Base-by-base conservation (phyloP, 2,797 vertebrate genomes). In the Acanthornis magna region DNA sequence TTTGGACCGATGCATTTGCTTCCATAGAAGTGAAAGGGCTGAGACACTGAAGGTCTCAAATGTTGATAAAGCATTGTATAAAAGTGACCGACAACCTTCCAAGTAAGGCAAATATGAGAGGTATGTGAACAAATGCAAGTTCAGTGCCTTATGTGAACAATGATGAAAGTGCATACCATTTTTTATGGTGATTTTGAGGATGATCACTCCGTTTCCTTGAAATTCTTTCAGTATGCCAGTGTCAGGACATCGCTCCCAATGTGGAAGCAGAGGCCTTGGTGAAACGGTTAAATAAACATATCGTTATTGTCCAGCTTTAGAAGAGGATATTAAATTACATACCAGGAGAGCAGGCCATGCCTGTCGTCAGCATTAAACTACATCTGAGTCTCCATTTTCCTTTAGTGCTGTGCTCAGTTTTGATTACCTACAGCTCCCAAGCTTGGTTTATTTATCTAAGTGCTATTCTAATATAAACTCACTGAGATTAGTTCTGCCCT, bases 271-370 rank as follows among this genome's bases (percentile, higher is more conserved):
- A 80, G 89, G 71, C 91, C 95, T 96, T 96, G 94, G 94, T 97
- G 93, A 98, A 96, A 96, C 48, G 66, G 96, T 97, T 98, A 97
- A 97, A 95, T 83, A 98, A 98, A 97, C 95, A 97, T 61, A 83
- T 92, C 16, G 15, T 96, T 97, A 97, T 97, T 97, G 89, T 96
- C 93, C 88, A 91, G 96, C 95, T 98, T 97, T 97, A 89, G 94
- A 73, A 96, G 91, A 97, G 96, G 93, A 97, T 98, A 97, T 97
- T 98, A 97, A 71, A 95, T 97, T 97, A 97, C 97, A 98, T 97
- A 96, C 95, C 88, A 60, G 79, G 66, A 87, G 81, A 96, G 72
- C 15, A 62, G 96, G 55, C 96, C 94, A 68, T 94, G 95, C 88
- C 95, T 96, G 54, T 87, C 88, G 93, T 95, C 94, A 95, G 89